Percentiles rank a stretch among this genome's conserved stretches.
Conservation (phyloP, 2,888 invertebrate genomes). For the Incurvaria masculella region DNA sequence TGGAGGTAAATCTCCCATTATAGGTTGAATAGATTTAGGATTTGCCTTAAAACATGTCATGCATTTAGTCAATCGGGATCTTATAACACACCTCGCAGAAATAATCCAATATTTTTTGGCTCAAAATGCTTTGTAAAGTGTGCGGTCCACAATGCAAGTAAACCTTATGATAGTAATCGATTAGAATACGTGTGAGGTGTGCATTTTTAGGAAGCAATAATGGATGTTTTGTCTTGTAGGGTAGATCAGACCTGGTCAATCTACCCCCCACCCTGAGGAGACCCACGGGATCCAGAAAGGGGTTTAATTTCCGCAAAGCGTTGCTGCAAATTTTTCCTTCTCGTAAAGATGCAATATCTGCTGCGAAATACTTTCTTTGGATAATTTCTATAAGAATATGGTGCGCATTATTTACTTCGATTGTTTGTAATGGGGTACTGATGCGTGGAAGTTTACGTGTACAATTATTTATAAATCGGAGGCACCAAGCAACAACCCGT, state of each 20-base stretch:
- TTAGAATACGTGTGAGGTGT: background rate
- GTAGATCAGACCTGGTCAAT: background rate
- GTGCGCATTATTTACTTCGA: background rate
- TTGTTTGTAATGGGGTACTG: background rate
- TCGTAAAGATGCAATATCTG: background rate
- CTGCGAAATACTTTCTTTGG: background rate
- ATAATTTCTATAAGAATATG: background rate
- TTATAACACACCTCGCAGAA: background rate
- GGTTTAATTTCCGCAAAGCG: background rate
- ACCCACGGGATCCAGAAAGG: background rate
- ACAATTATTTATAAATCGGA: background rate
- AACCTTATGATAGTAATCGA: background rate
- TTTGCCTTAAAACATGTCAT: background rate
- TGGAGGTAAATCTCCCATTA: background rate
- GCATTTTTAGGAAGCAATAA: background rate
- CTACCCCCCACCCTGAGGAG: constrained; percentile 20
- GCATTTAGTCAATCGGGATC: background rate
- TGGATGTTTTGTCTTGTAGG: background rate
- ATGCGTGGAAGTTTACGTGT: background rate
- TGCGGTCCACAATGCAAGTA: background rate
- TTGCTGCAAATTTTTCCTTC: background rate
- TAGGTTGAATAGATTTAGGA: background rate
- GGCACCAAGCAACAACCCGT: background rate
- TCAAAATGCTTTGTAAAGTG: background rate
- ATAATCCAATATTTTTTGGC: background rate